These are phyloP conservation scores for Notoglanidium macrostoma DNA, from an alignment of 2,797 vertebrate species.

Conservation along the genomic window DNA sequence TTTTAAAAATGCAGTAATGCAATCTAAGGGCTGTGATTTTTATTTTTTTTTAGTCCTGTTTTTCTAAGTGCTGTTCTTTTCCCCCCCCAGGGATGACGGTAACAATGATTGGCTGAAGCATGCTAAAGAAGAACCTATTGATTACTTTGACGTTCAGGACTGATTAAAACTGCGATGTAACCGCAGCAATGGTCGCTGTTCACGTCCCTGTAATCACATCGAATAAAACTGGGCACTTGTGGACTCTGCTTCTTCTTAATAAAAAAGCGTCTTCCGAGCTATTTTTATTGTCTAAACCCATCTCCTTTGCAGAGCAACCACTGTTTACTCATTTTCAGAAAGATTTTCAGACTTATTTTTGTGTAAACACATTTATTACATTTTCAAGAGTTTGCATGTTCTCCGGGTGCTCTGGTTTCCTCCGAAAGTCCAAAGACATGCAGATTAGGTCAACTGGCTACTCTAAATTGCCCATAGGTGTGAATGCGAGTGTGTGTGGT, in stretches of 20 bases:
- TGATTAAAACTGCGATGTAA: constrained; percentile 63
- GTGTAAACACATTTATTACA: neutral
- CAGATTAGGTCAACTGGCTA: too few relatives aligned
- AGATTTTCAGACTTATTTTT: neutral
- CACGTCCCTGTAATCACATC: constrained; percentile 4
- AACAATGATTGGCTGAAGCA: constrained; percentile 80
- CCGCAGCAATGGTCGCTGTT: constrained; percentile 28
- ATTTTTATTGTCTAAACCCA: neutral
- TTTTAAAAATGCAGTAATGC: neutral
- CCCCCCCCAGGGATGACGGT: constrained; percentile 70
- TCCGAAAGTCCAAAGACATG: too few relatives aligned
- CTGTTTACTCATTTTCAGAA: neutral
- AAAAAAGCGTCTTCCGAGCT: neutral
- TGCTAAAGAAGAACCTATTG: constrained; percentile 89
- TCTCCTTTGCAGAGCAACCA: neutral
- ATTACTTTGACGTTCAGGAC: constrained; percentile 98
- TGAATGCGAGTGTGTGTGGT: too few relatives aligned
- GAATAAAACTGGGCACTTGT: constrained; percentile 41
- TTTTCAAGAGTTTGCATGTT: too few relatives aligned
- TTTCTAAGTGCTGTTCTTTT: constrained; percentile 1
- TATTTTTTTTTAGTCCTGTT: neutral
- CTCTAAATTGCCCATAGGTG: too few relatives aligned
- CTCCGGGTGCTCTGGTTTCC: too few relatives aligned
- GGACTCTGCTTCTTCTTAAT: neutral
- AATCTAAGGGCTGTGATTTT: neutral